Percentiles rank a stretch among this genome's conserved stretches.
Evolutionary conservation across 2,888 invertebrate genomes (phyloP).

Genomic region (Nemurella pictetii): DNA sequence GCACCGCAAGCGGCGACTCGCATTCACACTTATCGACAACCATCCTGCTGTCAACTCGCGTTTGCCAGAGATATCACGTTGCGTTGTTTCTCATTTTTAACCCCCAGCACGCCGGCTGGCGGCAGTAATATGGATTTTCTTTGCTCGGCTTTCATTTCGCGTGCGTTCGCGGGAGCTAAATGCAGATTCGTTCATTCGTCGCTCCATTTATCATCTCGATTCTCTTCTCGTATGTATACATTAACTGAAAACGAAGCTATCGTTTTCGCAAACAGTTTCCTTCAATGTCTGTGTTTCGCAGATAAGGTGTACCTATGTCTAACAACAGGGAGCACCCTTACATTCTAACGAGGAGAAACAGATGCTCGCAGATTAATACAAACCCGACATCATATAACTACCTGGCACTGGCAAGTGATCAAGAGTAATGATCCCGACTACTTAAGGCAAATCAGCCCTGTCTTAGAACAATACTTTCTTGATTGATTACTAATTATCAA

Average conservation of each 20-base stretch:
- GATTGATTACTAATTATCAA: background rate
- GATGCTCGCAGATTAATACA: background rate
- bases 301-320: background rate
- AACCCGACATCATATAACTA: background rate
- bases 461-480: slow-evolving; percentile 18
- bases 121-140: background rate
- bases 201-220: background rate
- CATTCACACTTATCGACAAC: background rate
- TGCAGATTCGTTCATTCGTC: background rate
- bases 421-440: slow-evolving; percentile 26
- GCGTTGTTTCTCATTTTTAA: background rate
- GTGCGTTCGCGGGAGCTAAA: background rate
- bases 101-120: background rate
- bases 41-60: background rate
- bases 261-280: background rate
- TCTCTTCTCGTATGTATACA: background rate
- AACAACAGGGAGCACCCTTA: background rate
- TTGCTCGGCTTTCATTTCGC: background rate
- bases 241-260: background rate
- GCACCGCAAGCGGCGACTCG: background rate
- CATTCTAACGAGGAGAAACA: background rate
- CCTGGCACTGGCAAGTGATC: background rate
- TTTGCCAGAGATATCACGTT: background rate
- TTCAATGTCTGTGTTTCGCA: background rate
- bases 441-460: background rate